Conservation (phyloP, 2,888 invertebrate species). For the Apodemia mormo region DNA sequence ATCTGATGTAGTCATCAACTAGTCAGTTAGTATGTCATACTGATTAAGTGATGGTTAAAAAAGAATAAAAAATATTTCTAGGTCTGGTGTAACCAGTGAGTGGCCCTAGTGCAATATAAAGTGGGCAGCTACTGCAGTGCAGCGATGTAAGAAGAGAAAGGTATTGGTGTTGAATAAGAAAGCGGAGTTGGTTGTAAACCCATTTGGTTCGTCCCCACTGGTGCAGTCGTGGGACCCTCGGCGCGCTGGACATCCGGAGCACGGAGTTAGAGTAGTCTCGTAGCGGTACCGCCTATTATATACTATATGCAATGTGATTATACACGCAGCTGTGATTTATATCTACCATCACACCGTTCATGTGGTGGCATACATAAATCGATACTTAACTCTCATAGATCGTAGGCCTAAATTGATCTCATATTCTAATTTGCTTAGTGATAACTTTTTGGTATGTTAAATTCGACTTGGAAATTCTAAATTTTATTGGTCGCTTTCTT, state of each 20-base stretch:
- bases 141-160: constrained; percentile 62
- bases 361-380: constrained; percentile 77
- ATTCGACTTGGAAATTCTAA: constrained; percentile 75
- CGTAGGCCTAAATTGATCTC: constrained; percentile 82
- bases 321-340: constrained; percentile 77
- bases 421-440: constrained; percentile 82
- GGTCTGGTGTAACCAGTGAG: constrained; percentile 61
- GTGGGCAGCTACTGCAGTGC: constrained; percentile 66
- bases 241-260: constrained; percentile 11
- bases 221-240: constrained; percentile 12
- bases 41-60: no score
- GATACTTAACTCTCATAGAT: constrained; percentile 74
- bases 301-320: constrained; percentile 74
- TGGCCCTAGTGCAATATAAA: constrained; percentile 66
- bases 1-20: no score
- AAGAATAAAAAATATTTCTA: constrained; percentile 43
- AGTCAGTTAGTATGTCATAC: no score
- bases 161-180: constrained; percentile 33
- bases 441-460: constrained; percentile 69
- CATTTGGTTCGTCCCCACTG: constrained; percentile 15
- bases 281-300: constrained; percentile 76
- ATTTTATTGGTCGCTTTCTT: constrained; percentile 67
- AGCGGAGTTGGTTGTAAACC: constrained; percentile 33
- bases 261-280: constrained; percentile 58
- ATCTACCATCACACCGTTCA: constrained; percentile 69